Conservation (phyloP, 2,113 vertebrate species). For the Ciconia stormi region DNA sequence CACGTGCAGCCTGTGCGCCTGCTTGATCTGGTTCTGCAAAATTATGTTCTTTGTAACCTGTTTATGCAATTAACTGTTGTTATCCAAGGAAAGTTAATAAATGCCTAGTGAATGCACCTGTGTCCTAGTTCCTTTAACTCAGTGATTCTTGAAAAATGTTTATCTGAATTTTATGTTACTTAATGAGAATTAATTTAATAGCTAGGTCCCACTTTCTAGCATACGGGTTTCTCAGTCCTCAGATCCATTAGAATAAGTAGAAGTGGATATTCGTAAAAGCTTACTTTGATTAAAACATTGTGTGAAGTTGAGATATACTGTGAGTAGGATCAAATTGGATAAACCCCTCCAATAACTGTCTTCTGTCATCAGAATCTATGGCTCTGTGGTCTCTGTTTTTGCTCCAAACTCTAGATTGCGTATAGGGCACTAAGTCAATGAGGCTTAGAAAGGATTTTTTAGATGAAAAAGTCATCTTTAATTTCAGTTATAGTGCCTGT, state of each 20-base stretch:
- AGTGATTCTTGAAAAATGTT: neutral
- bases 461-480: conserved; percentile 73
- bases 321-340: neutral
- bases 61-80: neutral
- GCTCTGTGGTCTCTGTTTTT: neutral
- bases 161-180: neutral
- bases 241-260: neutral
- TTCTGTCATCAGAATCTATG: neutral
- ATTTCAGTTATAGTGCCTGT: conserved; percentile 68
- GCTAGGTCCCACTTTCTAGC: neutral
- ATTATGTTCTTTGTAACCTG: neutral
- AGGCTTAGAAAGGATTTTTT: conserved; percentile 67
- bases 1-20: neutral
- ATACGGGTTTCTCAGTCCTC: neutral
- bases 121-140: neutral
- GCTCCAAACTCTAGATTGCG: neutral
- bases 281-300: conserved; percentile 34
- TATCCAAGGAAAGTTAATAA: neutral
- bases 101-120: neutral
- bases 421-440: conserved; percentile 57
- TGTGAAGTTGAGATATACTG: neutral
- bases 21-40: neutral
- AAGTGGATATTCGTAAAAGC: conserved; percentile 2
- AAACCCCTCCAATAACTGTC: neutral
- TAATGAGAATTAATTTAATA: neutral